phyloP scores from a whole-genome alignment of 2,113 vertebrate genomes.

The Periophthalmus modestus region DNA sequence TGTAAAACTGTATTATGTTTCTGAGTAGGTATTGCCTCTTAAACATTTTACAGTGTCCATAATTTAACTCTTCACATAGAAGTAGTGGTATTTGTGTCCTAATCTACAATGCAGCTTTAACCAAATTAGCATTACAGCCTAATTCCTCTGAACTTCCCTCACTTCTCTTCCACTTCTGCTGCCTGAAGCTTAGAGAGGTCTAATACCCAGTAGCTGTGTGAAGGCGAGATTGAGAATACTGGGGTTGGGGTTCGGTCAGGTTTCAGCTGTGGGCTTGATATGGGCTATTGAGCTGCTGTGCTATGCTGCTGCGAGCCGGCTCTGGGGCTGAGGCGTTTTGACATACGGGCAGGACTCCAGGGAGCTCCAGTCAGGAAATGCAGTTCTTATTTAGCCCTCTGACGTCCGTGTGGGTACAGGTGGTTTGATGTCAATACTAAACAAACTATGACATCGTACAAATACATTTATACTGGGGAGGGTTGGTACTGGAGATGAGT shows the following conservation, averaged over 20 bases:
- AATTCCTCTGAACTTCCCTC: not conserved
- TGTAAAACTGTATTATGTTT: not conserved
- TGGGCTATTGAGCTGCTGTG: conserved; percentile 29
- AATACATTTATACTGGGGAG: not conserved
- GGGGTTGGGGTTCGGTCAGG: conserved; percentile 43
- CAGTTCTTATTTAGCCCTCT: conserved; percentile 20
- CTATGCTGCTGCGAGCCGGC: conserved; percentile 43
- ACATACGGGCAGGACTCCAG: conserved; percentile 26
- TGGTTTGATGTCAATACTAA: conserved; percentile 7
- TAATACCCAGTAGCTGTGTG: conserved; percentile 36
- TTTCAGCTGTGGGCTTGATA: conserved; percentile 41
- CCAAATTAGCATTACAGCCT: conserved; percentile 43
- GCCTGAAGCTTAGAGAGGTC: conserved; percentile 39
- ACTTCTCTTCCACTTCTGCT: conserved; percentile 14
- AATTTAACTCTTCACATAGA: conserved; percentile 12
- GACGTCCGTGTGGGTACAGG: conserved; percentile 15
- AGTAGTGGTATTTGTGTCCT: conserved; percentile 43
- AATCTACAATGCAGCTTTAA: conserved; percentile 34
- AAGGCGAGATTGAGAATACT: conserved; percentile 45
- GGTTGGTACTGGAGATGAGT: not conserved
- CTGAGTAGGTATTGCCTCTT: conserved; percentile 2
- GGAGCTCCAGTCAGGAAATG: conserved; percentile 41
- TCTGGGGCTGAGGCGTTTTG: conserved; percentile 28
- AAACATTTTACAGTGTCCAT: not conserved
- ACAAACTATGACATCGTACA: not conserved